These are phyloP conservation scores for Mobula hypostoma DNA, from an alignment of 2,113 vertebrate species.

Conservation along the genomic window DNA sequence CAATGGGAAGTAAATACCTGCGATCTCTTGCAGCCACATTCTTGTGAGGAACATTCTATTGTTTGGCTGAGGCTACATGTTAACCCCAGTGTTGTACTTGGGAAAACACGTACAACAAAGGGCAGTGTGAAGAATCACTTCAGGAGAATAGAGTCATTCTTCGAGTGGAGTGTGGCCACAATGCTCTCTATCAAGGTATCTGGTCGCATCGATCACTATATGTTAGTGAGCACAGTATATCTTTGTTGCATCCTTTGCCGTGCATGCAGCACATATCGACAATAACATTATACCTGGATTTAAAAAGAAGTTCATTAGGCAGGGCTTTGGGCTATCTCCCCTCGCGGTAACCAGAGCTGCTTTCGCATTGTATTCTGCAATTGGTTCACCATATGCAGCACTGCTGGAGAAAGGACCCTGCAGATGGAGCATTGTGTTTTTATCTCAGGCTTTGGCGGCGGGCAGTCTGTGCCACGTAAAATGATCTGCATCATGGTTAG, in stretches of 20 bases:
- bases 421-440: conserved; percentile 37
- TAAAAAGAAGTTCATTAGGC: conserved; percentile 22
- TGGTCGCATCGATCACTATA: not conserved
- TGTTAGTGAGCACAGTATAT: not conserved
- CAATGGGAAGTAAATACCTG: not conserved
- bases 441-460: conserved; percentile 34
- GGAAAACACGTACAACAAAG: conserved; percentile 21
- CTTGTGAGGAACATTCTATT: not conserved
- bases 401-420: conserved; percentile 18
- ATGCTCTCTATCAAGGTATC: not conserved
- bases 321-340: conserved; percentile 22
- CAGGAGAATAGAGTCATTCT: conserved; percentile 18
- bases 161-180: not conserved
- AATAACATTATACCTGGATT: not conserved
- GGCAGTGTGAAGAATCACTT: not conserved
- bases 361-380: conserved; percentile 27
- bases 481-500: conserved; percentile 13
- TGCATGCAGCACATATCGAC: not conserved
- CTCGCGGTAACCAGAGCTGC: not conserved
- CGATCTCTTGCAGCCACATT: not conserved
- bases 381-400: conserved; percentile 35
- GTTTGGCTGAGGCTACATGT: conserved; percentile 10
- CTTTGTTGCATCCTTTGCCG: not conserved
- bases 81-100: conserved; percentile 26
- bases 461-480: conserved; percentile 34